Base-by-base conservation (phyloP, 2,113 vertebrate genomes). In the Anhinga rufa region DNA sequence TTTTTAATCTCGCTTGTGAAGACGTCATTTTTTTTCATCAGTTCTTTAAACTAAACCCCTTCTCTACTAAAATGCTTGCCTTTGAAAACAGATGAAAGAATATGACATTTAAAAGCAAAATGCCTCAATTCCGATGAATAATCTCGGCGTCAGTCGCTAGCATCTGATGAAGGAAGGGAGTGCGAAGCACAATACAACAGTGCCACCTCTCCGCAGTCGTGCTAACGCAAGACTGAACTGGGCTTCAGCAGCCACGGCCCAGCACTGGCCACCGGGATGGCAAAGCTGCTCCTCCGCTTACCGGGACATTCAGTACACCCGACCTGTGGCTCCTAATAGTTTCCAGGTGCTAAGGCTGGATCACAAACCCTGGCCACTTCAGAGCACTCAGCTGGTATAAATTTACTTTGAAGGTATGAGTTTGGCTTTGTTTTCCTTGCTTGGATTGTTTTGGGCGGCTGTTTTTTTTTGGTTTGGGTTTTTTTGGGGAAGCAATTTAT, bases 271-370 rank as follows among this genome's bases (percentile, higher is more conserved):
- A 6, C 21, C 3, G 2, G 22, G 5, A 19, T 60, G 29, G 55
- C 51, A 10, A 15, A 26, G 46, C 55, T 70, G 71, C 60, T 51
- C 26, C n/a, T 42, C 26, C 2, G 14, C 36, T 17, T 6, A 4
- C 58, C 11, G 2, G 1, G 2, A 14, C 26, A 21, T 17, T 16
- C 6, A 17, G 9, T 6, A 8, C 17, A 17, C 15, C 5, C 2
- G 2, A 31, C 25, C 21, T 34, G 32, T 0, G 2, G 46, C 21
- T 28, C 31, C 32, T 19, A 9, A 7, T 2, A 32, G 36, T 20
- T 71, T 20, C 36, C 69, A 21, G 49, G 44, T 74, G 32, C 60
- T 18, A 29, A 9, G 4, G 64, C 60, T 26, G 36, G 31, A 20
- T 42, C 31, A 54, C 58, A 82, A 62, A 1, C 22, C 32, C 28